Base-by-base conservation (phyloP, 1,140 invertebrate genomes). In the Drosophila guanche region DNA sequence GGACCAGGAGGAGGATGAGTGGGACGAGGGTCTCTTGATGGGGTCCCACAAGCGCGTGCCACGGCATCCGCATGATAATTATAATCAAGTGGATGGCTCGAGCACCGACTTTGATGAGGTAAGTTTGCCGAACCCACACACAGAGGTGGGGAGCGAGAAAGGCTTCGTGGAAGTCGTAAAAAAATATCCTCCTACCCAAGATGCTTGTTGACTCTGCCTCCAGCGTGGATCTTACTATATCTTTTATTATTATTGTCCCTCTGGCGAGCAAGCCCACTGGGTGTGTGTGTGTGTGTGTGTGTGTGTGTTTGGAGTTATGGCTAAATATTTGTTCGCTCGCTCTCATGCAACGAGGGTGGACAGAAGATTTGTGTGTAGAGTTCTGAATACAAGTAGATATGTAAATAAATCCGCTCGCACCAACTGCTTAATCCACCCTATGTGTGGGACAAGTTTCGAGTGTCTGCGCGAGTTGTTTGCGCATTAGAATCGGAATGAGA, bases 401-500 rank as follows among this genome's bases (percentile, higher is more conserved):
- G 29, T 7, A 8, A 6, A 29, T 7, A 29, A 29, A 8, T 33
- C 29, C 29, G 7, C 29, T 33, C 2, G 3, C 1, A 33, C 8
- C 29, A 52, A 52, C 29, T 52, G 3, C 16, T 52, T 6, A 14
- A 10, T 52, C 27, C 20, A 52, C 25, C n/a, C 50, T 20, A 27
- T 37, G 33, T 12, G 3, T 37, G 33, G 33, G 33, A 37, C 33
- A 27, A 29, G 63, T 48, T 20, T 68, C 65, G n/a, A 46, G 43
- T 48, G 41, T 67, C 52, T 57, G 43, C 43, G 37, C 48, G 14
- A 16, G 23, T 37, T 53, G 57, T 47, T 20, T 71, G 68, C 68
- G 69, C 69, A 72, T 73, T 73, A 73, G 69, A 73, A 73, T 72
- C 68, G 22, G 14, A 70, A 70, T 70, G 80, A 61, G 51, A 74